Evolutionary conservation across 1,140 invertebrate species (phyloP).

Genomic region (Camponotus pennsylvanicus): DNA sequence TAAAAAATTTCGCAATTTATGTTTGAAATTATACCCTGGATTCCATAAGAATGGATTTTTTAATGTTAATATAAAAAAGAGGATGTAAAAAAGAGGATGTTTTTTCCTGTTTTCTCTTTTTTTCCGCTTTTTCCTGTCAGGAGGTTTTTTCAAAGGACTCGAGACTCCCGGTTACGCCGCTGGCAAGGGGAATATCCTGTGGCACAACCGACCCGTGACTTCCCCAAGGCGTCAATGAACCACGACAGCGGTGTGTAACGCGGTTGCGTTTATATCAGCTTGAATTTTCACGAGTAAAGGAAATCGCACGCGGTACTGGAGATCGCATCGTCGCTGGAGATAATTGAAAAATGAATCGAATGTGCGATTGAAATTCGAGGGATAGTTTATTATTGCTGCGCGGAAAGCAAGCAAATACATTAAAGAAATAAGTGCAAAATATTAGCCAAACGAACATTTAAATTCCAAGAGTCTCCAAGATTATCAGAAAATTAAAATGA

Average conservation of each 20-base stretch:
- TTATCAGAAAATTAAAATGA: neutral
- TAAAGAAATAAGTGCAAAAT: neutral
- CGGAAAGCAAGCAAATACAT: neutral
- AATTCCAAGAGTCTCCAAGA: neutral
- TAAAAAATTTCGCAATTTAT: neutral
- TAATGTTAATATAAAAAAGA: neutral
- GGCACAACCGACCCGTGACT: neutral
- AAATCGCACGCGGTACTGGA: neutral
- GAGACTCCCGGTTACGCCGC: neutral
- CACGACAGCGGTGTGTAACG: slow-evolving; percentile 18
- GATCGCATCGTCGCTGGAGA: neutral
- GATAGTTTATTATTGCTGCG: neutral
- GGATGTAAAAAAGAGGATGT: too few species aligned
- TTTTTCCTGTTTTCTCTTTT: too few species aligned
- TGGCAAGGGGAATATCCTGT: slow-evolving; percentile 3
- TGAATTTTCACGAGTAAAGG: slow-evolving; percentile 41
- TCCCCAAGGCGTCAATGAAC: slow-evolving; percentile 34
- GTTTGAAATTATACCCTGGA: neutral
- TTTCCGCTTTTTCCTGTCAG: too few species aligned
- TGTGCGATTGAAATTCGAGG: slow-evolving; percentile 39
- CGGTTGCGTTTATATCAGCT: slow-evolving; percentile 44
- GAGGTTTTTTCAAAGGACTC: neutral
- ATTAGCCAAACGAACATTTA: neutral
- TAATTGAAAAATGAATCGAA: slow-evolving; percentile 44
- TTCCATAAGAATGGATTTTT: neutral